These are phyloP conservation scores for Dicaeum eximium DNA, from an alignment of 2,113 vertebrate genomes.

Conservation along the genomic window DNA sequence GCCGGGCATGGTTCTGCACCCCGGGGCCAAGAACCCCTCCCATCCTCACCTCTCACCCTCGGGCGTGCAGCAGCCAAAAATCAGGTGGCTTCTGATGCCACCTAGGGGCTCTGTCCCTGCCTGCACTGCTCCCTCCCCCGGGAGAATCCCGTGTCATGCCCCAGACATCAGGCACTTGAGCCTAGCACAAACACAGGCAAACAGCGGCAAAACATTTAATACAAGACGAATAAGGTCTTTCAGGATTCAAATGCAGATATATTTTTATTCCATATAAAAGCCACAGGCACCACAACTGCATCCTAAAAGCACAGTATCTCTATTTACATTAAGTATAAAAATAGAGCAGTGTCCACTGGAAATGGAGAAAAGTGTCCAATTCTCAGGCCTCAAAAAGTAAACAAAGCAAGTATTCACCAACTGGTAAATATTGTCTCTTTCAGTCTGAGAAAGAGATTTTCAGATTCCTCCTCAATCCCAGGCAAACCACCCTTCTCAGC, in stretches of 20 bases:
- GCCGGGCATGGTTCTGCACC: rapidly evolving
- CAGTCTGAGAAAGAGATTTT: no score
- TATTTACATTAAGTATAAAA: background rate
- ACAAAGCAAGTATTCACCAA: background rate
- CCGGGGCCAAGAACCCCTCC: background rate
- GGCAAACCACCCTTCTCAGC: background rate
- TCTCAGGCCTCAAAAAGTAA: background rate
- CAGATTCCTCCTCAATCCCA: background rate
- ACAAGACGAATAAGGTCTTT: background rate
- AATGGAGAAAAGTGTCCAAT: background rate
- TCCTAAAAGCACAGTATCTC: background rate
- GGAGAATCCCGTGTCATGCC: background rate
- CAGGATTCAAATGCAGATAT: background rate
- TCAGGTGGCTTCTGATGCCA: constrained; percentile 38
- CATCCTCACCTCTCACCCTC: background rate
- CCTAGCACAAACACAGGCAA: background rate
- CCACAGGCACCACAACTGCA: background rate
- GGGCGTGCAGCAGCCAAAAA: background rate
- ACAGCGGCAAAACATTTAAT: background rate
- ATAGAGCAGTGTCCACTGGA: background rate
- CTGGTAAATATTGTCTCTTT: background rate
- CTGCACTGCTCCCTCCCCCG: background rate
- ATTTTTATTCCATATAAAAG: background rate
- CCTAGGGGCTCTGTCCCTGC: constrained; percentile 30
- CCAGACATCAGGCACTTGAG: background rate